Evolutionary conservation across 2,888 invertebrate genomes (phyloP).

Genomic region (Drosophila aldrichi): DNA sequence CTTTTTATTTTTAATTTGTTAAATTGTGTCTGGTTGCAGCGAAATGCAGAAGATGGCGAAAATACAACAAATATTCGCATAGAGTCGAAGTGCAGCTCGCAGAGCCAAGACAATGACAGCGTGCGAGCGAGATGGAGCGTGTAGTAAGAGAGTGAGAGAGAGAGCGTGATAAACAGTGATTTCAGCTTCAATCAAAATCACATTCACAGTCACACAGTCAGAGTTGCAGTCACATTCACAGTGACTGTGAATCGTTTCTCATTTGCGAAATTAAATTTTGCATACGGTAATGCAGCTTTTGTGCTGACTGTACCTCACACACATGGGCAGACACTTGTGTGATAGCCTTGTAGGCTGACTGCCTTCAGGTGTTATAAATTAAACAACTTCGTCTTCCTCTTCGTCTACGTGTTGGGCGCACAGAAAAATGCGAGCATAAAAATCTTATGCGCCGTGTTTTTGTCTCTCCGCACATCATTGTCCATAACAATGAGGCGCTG

Average conservation of each 20-base stretch:
- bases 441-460: constrained; percentile 42
- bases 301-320: constrained; percentile 51
- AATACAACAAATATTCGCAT: constrained; percentile 24
- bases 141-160: not conserved
- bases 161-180: constrained; percentile 30
- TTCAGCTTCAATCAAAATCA: constrained; percentile 32
- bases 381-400: constrained; percentile 51
- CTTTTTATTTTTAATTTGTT: constrained; percentile 69
- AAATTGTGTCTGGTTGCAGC: constrained; percentile 65
- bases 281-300: constrained; percentile 56
- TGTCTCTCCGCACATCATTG: constrained; percentile 59
- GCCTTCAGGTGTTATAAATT: constrained; percentile 63
- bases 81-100: constrained; percentile 15
- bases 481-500: constrained; percentile 63
- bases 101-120: constrained; percentile 19
- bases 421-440: constrained; percentile 47
- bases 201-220: constrained; percentile 24
- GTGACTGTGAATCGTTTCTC: constrained; percentile 39
- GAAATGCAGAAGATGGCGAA: not conserved
- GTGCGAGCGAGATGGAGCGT: not conserved
- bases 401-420: constrained; percentile 1
- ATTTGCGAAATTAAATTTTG: constrained; percentile 77
- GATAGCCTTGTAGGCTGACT: constrained; percentile 12
- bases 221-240: constrained; percentile 19
- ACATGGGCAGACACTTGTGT: not conserved